Conservation (phyloP, 2,797 vertebrate species). For the Eulemur coronatus region DNA sequence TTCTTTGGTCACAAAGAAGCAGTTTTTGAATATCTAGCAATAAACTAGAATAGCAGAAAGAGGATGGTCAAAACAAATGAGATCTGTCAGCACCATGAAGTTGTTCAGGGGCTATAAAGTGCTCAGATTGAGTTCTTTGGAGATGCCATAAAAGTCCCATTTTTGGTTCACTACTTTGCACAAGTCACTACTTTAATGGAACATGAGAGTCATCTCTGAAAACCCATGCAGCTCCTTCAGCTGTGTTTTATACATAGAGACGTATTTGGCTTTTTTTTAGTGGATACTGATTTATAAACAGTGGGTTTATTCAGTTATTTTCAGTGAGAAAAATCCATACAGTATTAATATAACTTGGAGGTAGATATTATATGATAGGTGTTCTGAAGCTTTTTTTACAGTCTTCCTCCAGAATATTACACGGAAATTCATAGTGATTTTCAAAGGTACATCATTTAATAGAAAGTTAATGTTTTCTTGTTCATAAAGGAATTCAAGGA, state of each 20-base stretch:
- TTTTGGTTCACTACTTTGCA: background rate
- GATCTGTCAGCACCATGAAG: background rate
- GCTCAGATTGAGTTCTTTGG: background rate
- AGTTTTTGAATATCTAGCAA: background rate
- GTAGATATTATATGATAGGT: background rate
- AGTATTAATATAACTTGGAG: background rate
- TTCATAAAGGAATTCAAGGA: background rate
- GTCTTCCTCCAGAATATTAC: background rate
- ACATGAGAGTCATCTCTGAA: background rate
- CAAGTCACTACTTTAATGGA: background rate
- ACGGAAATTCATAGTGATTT: background rate
- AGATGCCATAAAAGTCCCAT: background rate
- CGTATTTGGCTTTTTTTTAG: background rate
- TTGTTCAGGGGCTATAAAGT: background rate
- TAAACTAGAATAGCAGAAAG: background rate
- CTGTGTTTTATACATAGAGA: background rate
- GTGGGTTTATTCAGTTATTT: background rate
- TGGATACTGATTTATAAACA: background rate
- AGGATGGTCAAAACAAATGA: background rate
- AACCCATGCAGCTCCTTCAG: background rate
- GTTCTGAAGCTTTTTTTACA: background rate
- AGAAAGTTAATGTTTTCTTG: slow-evolving; percentile 24
- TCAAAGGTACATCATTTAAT: background rate
- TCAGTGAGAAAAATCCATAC: background rate
- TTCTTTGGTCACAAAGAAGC: background rate